Percentiles rank a stretch among this genome's conserved stretches.
phyloP scores from a whole-genome alignment of 1,140 invertebrate genomes.

The Magallana ariakensis region DNA sequence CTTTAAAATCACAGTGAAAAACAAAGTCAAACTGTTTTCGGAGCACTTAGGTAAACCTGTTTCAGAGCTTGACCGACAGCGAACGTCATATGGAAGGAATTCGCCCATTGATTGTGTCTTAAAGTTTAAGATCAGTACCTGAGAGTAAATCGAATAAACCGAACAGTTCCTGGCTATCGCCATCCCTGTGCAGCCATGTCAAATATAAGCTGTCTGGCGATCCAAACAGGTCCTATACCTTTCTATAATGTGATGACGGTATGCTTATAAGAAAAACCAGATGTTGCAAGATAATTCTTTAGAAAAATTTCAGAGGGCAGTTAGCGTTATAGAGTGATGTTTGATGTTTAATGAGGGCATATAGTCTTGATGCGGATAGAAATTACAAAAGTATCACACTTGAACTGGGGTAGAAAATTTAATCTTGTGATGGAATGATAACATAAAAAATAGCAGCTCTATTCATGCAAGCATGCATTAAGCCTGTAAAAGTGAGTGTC shows the following conservation, averaged over 20 bases:
- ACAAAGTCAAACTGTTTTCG: too few relatives aligned
- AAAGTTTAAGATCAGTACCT: background rate
- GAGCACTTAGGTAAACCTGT: too few relatives aligned
- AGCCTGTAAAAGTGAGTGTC: background rate
- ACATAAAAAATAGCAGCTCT: background rate
- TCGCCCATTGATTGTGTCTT: background rate
- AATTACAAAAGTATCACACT: background rate
- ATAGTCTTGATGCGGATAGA: background rate
- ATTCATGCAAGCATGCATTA: background rate
- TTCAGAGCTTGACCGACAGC: constrained; percentile 5
- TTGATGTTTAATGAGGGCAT: background rate
- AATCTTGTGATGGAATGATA: background rate
- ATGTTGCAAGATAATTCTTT: constrained; percentile 10
- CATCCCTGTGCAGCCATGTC: too few relatives aligned
- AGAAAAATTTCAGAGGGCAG: background rate
- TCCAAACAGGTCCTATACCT: background rate
- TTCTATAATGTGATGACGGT: background rate
- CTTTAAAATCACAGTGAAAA: too few relatives aligned
- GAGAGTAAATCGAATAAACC: constrained; percentile 4
- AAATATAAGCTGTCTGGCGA: too few relatives aligned
- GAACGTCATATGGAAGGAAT: background rate
- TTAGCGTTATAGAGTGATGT: background rate
- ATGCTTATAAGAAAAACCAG: background rate
- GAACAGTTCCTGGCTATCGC: background rate
- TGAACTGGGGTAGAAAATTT: constrained; percentile 9